Conservation (phyloP, 2,888 invertebrate genomes). For the Lycia hirtaria region DNA sequence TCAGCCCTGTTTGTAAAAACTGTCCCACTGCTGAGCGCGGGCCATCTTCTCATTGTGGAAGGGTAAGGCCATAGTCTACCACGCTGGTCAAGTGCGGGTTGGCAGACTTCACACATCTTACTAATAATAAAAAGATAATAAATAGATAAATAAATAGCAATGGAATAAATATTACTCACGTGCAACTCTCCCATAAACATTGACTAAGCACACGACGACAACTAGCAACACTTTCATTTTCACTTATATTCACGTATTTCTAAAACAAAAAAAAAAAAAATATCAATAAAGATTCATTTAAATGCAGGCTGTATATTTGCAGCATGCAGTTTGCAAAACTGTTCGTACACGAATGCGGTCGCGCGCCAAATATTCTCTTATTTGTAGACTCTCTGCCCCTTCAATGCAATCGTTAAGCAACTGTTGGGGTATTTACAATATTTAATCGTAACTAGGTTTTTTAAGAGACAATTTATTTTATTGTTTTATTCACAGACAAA, state of each 20-base stretch:
- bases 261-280: background rate
- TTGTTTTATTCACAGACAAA: background rate
- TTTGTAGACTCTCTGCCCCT: slow-evolving; percentile 63
- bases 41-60: too few species aligned
- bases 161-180: slow-evolving; percentile 66
- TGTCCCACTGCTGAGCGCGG: too few species aligned
- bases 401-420: slow-evolving; percentile 45
- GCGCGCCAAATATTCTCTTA: slow-evolving; percentile 67
- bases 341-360: slow-evolving; percentile 67
- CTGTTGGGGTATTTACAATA: slow-evolving; percentile 36
- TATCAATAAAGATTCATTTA: slow-evolving; percentile 9
- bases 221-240: slow-evolving; percentile 68
- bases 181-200: slow-evolving; percentile 67
- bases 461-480: background rate
- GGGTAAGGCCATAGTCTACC: too few species aligned
- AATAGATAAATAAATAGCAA: background rate
- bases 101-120: too few species aligned
- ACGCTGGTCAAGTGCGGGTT: too few species aligned
- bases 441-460: slow-evolving; percentile 1
- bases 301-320: slow-evolving; percentile 9
- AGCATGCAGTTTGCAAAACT: slow-evolving; percentile 45
- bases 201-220: slow-evolving; percentile 55
- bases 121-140: too few species aligned
- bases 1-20: too few species aligned
- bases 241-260: slow-evolving; percentile 20